Conservation (phyloP, 2,113 vertebrate genomes). For the Syrmaticus mikado region DNA sequence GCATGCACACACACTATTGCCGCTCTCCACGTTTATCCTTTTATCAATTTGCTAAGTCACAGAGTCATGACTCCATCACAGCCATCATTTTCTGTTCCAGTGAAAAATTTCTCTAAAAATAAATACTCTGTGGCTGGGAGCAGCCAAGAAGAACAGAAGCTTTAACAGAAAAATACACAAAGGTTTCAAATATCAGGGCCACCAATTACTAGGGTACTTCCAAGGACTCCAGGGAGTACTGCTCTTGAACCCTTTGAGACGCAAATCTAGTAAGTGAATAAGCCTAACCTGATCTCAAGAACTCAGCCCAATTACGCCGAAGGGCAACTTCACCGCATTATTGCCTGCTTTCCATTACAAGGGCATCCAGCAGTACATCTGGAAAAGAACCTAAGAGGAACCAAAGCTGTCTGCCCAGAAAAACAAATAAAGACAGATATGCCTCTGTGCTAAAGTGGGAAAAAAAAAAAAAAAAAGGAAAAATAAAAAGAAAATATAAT, state of each 20-base stretch:
- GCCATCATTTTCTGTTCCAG: conserved; percentile 80
- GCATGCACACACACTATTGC: conserved; percentile 11
- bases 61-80: conserved; percentile 81
- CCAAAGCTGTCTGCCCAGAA: conserved; percentile 83
- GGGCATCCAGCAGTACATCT: conserved; percentile 83
- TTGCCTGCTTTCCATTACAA: conserved; percentile 86
- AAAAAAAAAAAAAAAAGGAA: conserved; percentile 80
- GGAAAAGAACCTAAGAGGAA: conserved; percentile 82
- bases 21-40: conserved; percentile 68
- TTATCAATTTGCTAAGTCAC: conserved; percentile 83
- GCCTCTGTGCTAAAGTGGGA: conserved; percentile 76
- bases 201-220: conserved; percentile 84
- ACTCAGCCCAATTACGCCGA: conserved; percentile 80
- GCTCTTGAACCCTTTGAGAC: conserved; percentile 81
- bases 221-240: conserved; percentile 80
- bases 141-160: conserved; percentile 79
- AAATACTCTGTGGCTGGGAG: conserved; percentile 75
- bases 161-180: conserved; percentile 81
- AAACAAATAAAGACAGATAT: conserved; percentile 87
- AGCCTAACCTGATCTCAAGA: conserved; percentile 84
- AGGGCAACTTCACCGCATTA: conserved; percentile 83
- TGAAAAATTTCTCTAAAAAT: conserved; percentile 83
- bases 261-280: conserved; percentile 86
- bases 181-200: conserved; percentile 84
- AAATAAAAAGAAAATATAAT: conserved; percentile 84